phyloP scores from a whole-genome alignment of 2,797 vertebrate species.

The Mormyrops attenuatus region DNA sequence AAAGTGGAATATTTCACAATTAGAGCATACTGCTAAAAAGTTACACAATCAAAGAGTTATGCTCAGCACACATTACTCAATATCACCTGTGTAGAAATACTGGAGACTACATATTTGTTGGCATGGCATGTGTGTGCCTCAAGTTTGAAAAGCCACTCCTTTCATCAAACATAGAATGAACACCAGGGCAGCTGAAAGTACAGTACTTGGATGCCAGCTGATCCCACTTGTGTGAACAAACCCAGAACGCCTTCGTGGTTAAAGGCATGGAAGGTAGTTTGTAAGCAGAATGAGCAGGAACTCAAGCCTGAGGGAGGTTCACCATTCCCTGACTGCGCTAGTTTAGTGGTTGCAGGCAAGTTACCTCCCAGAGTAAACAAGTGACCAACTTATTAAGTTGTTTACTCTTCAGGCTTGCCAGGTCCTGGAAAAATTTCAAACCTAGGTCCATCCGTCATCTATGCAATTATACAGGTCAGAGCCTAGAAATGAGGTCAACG shows the following conservation, averaged over 20 bases:
- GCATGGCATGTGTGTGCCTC: neutral
- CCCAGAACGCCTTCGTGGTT: neutral
- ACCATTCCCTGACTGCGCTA: neutral
- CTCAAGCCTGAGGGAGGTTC: neutral
- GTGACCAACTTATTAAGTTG: neutral
- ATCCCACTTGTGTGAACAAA: neutral
- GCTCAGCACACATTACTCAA: neutral
- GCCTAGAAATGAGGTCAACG: neutral
- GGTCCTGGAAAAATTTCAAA: neutral
- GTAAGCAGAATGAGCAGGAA: neutral
- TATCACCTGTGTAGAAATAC: neutral
- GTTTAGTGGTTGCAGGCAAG: neutral
- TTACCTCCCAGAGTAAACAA: neutral
- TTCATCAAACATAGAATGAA: neutral
- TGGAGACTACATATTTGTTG: neutral
- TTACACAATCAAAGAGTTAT: neutral
- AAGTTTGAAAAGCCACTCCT: neutral
- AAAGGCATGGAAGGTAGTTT: neutral
- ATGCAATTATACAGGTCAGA: neutral
- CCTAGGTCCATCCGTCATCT: neutral
- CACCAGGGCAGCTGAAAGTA: neutral
- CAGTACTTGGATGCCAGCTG: neutral
- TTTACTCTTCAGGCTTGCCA: neutral
- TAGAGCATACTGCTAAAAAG: neutral
- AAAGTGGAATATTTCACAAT: slow-evolving; percentile 2